These are phyloP conservation scores for Meriones unguiculatus DNA, from an alignment of 2,113 vertebrate genomes.

Conservation along the genomic window DNA sequence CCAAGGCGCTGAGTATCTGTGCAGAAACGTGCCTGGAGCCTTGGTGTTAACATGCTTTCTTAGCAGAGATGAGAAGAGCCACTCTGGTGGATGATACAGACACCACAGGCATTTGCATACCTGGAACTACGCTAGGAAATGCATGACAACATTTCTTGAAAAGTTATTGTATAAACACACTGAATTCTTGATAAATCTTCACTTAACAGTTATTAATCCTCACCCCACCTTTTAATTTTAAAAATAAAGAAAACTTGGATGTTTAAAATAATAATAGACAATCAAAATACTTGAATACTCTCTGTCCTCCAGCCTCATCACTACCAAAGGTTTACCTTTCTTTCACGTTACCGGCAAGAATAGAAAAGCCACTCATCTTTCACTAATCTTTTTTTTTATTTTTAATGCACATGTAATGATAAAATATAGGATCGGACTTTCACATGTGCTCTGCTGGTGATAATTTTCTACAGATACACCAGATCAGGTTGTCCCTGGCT, in stretches of 20 bases:
- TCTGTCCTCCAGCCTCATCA: not conserved
- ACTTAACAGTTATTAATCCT: conserved; percentile 46
- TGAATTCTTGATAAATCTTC: conserved; percentile 60
- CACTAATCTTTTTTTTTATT: conserved; percentile 34
- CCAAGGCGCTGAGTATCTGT: not conserved
- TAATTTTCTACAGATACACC: conserved; percentile 39
- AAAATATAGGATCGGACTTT: conserved; percentile 21
- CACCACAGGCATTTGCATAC: conserved; percentile 74
- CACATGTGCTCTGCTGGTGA: not conserved
- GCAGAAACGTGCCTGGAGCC: conserved; percentile 56
- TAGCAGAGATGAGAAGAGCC: conserved; percentile 65
- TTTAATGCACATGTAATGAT: not conserved
- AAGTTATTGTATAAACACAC: conserved; percentile 69
- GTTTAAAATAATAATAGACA: conserved; percentile 54
- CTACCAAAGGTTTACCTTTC: conserved; percentile 12
- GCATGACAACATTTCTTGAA: conserved; percentile 69
- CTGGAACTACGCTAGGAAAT: conserved; percentile 72
- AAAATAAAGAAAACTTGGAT: not conserved
- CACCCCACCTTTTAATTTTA: not conserved
- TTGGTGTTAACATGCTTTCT: conserved; percentile 65
- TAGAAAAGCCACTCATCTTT: conserved; percentile 26
- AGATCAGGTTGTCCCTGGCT: not conserved
- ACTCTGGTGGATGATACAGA: conserved; percentile 53
- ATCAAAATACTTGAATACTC: conserved; percentile 19
- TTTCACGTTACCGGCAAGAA: conserved; percentile 57